phyloP scores from a whole-genome alignment of 2,888 invertebrate genomes.

The Heliconius sara region DNA sequence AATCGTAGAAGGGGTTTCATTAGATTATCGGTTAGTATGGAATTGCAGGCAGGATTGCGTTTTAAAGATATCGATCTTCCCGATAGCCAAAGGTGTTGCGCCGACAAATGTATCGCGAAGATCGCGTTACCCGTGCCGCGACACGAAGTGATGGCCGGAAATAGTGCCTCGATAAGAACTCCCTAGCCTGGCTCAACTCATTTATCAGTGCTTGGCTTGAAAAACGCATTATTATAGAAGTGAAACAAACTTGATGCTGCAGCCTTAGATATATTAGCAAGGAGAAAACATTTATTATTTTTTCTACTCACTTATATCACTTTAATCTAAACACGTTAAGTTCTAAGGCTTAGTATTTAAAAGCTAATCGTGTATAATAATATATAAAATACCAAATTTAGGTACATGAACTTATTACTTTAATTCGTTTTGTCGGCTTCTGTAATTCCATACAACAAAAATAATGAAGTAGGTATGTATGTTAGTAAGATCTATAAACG shows the following conservation, averaged over 20 bases:
- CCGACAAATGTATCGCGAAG: slow-evolving; percentile 83
- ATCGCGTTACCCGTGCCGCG: slow-evolving; percentile 73
- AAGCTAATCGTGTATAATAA: neutral
- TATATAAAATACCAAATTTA: neutral
- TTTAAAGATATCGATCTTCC: slow-evolving; percentile 71
- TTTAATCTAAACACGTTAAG: too few species aligned
- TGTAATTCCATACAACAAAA: neutral
- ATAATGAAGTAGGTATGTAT: neutral
- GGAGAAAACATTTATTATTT: neutral
- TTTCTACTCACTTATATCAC: too few species aligned
- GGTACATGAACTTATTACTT: neutral
- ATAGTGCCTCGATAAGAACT: slow-evolving; percentile 80
- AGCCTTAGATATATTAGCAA: slow-evolving; percentile 10
- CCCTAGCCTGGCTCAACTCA: slow-evolving; percentile 72
- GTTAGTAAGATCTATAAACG: too few species aligned
- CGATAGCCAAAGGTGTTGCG: slow-evolving; percentile 59
- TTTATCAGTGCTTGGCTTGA: slow-evolving; percentile 76
- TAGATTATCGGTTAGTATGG: slow-evolving; percentile 74
- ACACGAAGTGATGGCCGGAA: slow-evolving; percentile 80
- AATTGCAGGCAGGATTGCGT: slow-evolving; percentile 71
- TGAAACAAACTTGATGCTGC: slow-evolving; percentile 71
- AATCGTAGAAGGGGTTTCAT: slow-evolving; percentile 64
- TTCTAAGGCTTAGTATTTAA: too few species aligned
- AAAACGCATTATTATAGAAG: slow-evolving; percentile 79
- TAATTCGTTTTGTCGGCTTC: neutral